Base-by-base conservation (phyloP, 2,113 vertebrate genomes). In the Pelusios castaneus region DNA sequence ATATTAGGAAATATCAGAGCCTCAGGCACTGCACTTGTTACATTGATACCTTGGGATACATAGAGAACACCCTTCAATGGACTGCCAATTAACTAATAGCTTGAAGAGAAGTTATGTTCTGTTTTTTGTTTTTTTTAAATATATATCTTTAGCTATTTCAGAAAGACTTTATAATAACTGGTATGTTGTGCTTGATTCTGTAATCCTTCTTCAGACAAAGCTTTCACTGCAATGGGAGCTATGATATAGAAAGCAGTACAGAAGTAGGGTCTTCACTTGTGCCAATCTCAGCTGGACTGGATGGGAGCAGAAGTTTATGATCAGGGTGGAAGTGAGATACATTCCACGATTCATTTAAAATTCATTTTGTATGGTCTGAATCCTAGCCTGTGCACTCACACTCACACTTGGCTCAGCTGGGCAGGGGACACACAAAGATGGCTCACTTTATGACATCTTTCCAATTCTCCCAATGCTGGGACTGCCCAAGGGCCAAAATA, bases 1-100 rank as follows among this genome's bases (percentile, higher is more conserved):
- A 93, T 49, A 92, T 58, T 91, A 95, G 97, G 95, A 96, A 97
- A 96, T 94, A 94, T 94, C 94, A 93, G 87, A 88, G 93, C 92
- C 81, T 93, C 91, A 94, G 92, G 55, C 41, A 89, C 60, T 2
- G 47, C 80, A 51, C 82, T 93, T 43, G 14, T 83, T 93, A 78
- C 81, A 80, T 63, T 63, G 89, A 89, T 63, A 67, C 90, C 87
- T 94, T 88, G 3, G 76, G 84, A 52, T 85, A 83, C 73, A 63
- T 3, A 73, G 54, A 41, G 83, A 82, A 76, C 0, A 3, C 49
- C 29, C 77, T 0, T 2, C 9, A 76, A 6, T 0, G 0, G 41
- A 14, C 85, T 82, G 2, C 1, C 58, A 63, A 91, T 54, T 54
- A 3, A 76, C 27, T 0, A 0, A 29, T 1, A 0, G 1, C 17